Base-by-base conservation (phyloP, 2,797 vertebrate species). In the Enteromius viviparus region DNA sequence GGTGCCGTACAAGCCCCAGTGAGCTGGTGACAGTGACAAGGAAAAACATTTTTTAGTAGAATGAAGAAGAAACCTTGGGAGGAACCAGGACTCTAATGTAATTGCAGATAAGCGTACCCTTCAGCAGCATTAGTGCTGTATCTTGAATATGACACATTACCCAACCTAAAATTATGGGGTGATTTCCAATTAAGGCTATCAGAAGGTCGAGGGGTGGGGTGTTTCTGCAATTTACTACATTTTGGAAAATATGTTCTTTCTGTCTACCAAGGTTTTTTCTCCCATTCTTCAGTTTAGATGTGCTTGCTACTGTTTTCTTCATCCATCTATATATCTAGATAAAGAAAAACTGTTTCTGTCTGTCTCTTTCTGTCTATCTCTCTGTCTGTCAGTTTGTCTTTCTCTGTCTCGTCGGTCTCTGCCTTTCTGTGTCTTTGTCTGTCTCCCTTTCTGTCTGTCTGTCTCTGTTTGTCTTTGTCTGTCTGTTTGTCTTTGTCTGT, bases 141-240 rank as follows among this genome's bases (percentile, higher is more conserved):
- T 37, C 64, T 66, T 66, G 64, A 66, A 66, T 37, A 66, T 66
- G 64, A 66, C 32, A 21, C 10, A 66, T 37, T 37, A n/a, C 21
- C 37, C 37, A 42, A 42, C 21, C 66, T 14, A 21, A 42, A 69
- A 69, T 69, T 69, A 69, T 45, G 21, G 66, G 37, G 66, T 37
- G 12, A n/a, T 19, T 71, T 49, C 23, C 69, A 47, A 49, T 19
- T 71, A 71, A 49, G 23, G 34, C 66, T 69, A 14, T 23, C 21
- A 42, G 11, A n/a, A 42, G 66, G 21, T 45, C 42, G 34, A 40
- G 21, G 11, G 34, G 37, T 42, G 0, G 10, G 34, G 19, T 19
- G 19, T 40, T 14, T n/a, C 71, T 47, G 11, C 40, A 26, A 26
- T 40, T 65, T 70, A 47, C n/a, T 26, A n/a, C 12, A 70, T 23